Percentiles rank a stretch among this genome's conserved stretches.
These are phyloP conservation scores for Aspidiotus rigidus DNA, from an alignment of 2,888 invertebrate genomes.

Conservation along the genomic window DNA sequence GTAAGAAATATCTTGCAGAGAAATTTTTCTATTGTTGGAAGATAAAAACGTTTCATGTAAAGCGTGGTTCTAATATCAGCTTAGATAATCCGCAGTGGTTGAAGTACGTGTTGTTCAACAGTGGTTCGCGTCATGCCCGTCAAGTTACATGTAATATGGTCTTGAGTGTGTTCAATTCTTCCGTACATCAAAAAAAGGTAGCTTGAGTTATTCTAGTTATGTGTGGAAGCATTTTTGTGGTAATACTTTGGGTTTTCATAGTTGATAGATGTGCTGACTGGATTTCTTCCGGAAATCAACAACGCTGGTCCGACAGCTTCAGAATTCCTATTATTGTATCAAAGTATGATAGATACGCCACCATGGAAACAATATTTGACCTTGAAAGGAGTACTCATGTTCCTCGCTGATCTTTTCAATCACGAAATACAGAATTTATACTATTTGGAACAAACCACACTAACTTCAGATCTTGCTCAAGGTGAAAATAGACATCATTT, in stretches of 20 bases:
- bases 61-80: neutral
- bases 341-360: slow-evolving; percentile 69
- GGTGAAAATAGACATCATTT: slow-evolving; percentile 44
- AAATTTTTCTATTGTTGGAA: slow-evolving; percentile 68
- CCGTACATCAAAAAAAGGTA: slow-evolving; percentile 58
- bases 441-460: slow-evolving; percentile 78
- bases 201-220: slow-evolving; percentile 34
- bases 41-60: slow-evolving; percentile 47
- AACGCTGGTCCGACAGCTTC: slow-evolving; percentile 83
- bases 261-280: slow-evolving; percentile 76
- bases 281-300: slow-evolving; percentile 77
- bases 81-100: slow-evolving; percentile 72
- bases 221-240: neutral
- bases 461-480: slow-evolving; percentile 88
- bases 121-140: slow-evolving; percentile 77
- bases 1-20: slow-evolving; percentile 53
- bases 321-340: slow-evolving; percentile 80
- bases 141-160: slow-evolving; percentile 83
- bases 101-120: slow-evolving; percentile 83
- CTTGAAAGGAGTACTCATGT: slow-evolving; percentile 70
- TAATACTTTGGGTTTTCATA: slow-evolving; percentile 39
- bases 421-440: slow-evolving; percentile 82
- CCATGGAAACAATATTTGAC: slow-evolving; percentile 94
- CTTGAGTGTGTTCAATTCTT: slow-evolving; percentile 65
- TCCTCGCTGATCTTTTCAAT: slow-evolving; percentile 75